Percentiles rank a stretch among this genome's conserved stretches.
phyloP scores from a whole-genome alignment of 2,113 vertebrate genomes.

The Boulengeromyrus knoepffleri region DNA sequence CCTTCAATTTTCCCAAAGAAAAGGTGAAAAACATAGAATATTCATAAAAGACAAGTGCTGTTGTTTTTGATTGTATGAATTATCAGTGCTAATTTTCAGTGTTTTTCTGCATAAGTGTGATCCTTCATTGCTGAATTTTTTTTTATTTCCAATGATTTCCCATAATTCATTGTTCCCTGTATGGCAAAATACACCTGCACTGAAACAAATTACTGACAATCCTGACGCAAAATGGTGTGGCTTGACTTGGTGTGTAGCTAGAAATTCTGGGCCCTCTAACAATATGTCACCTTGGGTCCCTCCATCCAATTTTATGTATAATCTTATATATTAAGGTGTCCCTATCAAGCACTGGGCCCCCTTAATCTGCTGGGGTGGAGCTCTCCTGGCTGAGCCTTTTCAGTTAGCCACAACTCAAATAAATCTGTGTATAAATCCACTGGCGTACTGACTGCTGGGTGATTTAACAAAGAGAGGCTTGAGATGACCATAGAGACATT shows the following conservation, averaged over 20 bases:
- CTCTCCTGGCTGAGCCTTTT: background rate
- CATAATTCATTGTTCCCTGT: background rate
- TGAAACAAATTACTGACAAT: background rate
- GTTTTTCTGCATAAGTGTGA: background rate
- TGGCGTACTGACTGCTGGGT: background rate
- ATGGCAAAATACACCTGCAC: background rate
- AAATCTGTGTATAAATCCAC: background rate
- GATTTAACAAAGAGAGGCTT: background rate
- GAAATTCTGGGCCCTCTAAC: no score
- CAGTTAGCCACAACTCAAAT: background rate
- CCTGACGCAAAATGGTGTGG: no score
- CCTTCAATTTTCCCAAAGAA: background rate
- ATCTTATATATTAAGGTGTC: background rate
- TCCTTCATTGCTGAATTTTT: background rate
- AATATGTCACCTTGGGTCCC: background rate
- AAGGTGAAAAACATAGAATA: background rate
- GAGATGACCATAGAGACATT: background rate
- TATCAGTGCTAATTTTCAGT: background rate
- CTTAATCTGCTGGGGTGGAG: background rate
- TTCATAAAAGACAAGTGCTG: background rate
- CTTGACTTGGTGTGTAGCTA: no score
- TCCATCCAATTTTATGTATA: background rate
- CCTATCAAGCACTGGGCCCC: background rate
- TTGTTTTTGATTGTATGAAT: background rate
- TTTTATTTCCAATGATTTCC: background rate